These are phyloP conservation scores for Callospermophilus lateralis DNA, from an alignment of 2,113 vertebrate genomes.

Conservation along the genomic window DNA sequence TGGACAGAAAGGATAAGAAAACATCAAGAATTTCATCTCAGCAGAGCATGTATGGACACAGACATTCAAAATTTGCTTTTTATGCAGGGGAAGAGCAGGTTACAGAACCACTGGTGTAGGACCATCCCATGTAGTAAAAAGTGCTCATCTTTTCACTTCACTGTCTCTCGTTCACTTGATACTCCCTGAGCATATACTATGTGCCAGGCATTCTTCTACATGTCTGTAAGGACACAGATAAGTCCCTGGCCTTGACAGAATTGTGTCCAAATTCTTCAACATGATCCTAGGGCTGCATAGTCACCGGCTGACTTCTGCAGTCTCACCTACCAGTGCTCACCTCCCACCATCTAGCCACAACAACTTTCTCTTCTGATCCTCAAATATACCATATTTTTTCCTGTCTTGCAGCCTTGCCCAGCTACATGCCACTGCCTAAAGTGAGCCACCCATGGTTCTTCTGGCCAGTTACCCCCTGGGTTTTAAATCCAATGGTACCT, in stretches of 20 bases:
- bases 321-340: not conserved
- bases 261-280: not conserved
- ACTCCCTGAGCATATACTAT: not conserved
- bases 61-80: slow-evolving; percentile 14
- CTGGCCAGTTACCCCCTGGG: not conserved
- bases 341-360: not conserved
- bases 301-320: too few species aligned
- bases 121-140: not conserved
- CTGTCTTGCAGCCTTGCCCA: not conserved
- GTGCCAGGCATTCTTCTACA: not conserved
- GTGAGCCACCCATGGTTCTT: not conserved
- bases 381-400: not conserved
- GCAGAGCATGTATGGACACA: not conserved
- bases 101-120: not conserved
- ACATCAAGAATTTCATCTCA: not conserved
- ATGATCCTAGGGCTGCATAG: not conserved
- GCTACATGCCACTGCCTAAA: not conserved
- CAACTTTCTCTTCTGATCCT: not conserved
- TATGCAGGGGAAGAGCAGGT: not conserved
- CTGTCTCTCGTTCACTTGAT: not conserved
- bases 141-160: not conserved
- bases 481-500: slow-evolving; percentile 11
- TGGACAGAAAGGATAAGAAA: slow-evolving; percentile 55
- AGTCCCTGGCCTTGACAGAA: not conserved
- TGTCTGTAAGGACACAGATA: not conserved